Conservation (phyloP, 1,140 invertebrate genomes). For the Teleopsis dalmanni region DNA sequence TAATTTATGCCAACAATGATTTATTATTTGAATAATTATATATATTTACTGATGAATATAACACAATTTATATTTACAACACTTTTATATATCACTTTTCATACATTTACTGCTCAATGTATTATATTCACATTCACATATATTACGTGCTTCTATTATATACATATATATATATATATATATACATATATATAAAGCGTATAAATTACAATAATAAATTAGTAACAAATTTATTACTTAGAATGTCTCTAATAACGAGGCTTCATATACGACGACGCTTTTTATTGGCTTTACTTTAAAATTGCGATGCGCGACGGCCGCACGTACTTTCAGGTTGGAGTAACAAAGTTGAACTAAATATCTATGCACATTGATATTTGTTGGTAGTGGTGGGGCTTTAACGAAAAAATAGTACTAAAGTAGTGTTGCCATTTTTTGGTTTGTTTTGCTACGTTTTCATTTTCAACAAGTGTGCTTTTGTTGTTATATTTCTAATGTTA, state of each 20-base stretch:
- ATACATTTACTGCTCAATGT: no score
- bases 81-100: no score
- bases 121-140: no score
- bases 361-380: constrained; percentile 34
- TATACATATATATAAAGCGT: background rate
- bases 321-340: constrained; percentile 41
- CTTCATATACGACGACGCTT: no score
- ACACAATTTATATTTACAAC: no score
- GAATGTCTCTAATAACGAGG: background rate
- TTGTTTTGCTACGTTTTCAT: constrained; percentile 25
- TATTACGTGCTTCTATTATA: no score
- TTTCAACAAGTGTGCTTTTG: constrained; percentile 42
- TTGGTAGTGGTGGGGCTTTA: constrained; percentile 8
- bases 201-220: background rate
- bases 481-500: no score
- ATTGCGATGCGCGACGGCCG: constrained; percentile 9
- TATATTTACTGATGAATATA: no score
- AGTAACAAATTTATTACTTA: background rate
- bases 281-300: no score
- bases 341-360: constrained; percentile 43
- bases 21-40: no score
- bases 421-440: constrained; percentile 6
- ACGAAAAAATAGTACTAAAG: constrained; percentile 1
- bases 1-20: no score
- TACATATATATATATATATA: background rate